Conservation (phyloP, 2,797 vertebrate genomes). For the Acrossocheilus wenchowensis region DNA sequence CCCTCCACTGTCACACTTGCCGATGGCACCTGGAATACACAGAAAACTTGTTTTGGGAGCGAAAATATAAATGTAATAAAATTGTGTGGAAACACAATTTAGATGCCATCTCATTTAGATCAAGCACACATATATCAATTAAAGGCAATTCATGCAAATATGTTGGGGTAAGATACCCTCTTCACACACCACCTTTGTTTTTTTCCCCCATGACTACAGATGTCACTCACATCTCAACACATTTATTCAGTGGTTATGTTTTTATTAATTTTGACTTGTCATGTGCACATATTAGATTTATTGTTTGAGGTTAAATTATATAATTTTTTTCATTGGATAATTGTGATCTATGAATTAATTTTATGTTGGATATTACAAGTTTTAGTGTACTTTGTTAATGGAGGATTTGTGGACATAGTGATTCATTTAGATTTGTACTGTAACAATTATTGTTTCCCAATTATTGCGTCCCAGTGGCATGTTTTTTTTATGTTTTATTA, state of each 20-base stretch:
- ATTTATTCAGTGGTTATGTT: neutral
- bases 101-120: neutral
- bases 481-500: neutral
- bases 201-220: neutral
- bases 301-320: neutral
- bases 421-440: neutral
- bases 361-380: neutral
- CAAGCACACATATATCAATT: neutral
- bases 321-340: neutral
- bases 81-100: constrained; percentile 4
- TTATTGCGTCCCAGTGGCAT: neutral
- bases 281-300: too few relatives aligned
- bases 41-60: neutral
- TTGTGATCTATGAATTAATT: neutral
- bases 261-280: neutral
- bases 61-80: neutral
- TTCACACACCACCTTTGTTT: neutral
- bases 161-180: too few relatives aligned
- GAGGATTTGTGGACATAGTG: neutral
- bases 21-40: constrained; percentile 81
- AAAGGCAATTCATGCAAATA: neutral
- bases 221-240: neutral
- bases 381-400: neutral
- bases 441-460: neutral
- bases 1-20: constrained; percentile 86